phyloP scores from a whole-genome alignment of 1,140 invertebrate genomes.

The Cotesia chilonis region DNA sequence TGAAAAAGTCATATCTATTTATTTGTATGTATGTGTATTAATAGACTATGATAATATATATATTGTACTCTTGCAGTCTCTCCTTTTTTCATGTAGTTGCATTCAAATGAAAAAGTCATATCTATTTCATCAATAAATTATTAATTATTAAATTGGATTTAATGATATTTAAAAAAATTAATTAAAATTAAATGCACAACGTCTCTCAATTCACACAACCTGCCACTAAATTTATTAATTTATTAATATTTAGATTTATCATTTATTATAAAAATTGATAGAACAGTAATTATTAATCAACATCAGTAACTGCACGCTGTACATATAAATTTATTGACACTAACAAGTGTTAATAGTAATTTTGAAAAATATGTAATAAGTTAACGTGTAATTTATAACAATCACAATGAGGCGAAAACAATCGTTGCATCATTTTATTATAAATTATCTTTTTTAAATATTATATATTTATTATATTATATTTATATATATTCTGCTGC shows the following conservation, averaged over 20 bases:
- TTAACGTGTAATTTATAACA: constrained; percentile 1
- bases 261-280: no score
- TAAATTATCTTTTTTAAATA: constrained; percentile 6
- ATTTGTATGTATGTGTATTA: no score
- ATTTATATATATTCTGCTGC: background rate
- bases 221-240: constrained; percentile 11
- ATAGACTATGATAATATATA: no score
- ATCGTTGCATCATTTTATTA: constrained; percentile 26
- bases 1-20: constrained; percentile 49
- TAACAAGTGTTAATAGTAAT: no score
- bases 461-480: background rate
- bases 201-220: constrained; percentile 2
- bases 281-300: no score
- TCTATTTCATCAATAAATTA: constrained; percentile 37
- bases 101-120: constrained; percentile 44
- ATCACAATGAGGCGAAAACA: constrained; percentile 24
- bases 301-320: no score
- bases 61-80: background rate
- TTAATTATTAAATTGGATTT: no score
- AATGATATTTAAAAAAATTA: no score
- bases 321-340: no score
- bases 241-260: no score
- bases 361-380: no score
- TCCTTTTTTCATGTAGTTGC: constrained; percentile 48
- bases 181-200: no score